Conservation (phyloP, 2,888 invertebrate species). For the Acanthosepion lycidas region DNA sequence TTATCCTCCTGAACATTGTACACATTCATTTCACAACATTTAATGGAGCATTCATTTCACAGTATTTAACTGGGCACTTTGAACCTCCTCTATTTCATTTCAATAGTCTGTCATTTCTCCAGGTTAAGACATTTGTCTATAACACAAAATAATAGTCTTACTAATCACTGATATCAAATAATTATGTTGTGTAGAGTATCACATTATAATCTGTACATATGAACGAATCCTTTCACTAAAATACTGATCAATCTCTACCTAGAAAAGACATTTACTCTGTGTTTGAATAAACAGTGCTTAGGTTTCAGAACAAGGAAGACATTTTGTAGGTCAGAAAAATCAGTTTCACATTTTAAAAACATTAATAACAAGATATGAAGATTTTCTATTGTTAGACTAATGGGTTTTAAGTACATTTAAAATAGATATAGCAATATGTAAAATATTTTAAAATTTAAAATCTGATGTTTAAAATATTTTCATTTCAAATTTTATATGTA, state of each 20-base stretch:
- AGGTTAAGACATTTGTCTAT: not conserved
- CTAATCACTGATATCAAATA: not conserved
- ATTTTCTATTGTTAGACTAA: too few species aligned
- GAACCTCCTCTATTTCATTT: not conserved
- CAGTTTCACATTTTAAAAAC: not conserved
- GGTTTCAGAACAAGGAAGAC: not conserved
- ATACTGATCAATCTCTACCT: not conserved
- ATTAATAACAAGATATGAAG: too few species aligned
- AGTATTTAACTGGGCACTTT: conserved; percentile 2
- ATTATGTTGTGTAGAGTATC: not conserved
- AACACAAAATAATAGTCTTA: not conserved
- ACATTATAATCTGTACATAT: not conserved
- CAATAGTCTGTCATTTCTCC: not conserved
- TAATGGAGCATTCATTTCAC: not conserved
- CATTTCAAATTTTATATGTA: too few species aligned
- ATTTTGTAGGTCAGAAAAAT: not conserved
- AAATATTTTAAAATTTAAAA: too few species aligned
- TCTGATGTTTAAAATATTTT: too few species aligned
- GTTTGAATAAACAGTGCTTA: not conserved
- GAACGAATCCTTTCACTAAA: not conserved
- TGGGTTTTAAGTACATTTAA: too few species aligned
- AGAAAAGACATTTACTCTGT: not conserved
- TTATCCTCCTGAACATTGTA: not conserved
- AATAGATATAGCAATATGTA: too few species aligned
- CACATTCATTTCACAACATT: not conserved